A percentile compares a stretch with the other conserved stretches of the same genome.
These are phyloP conservation scores for Bombylius major DNA, from an alignment of 2,888 invertebrate species.

Conservation along the genomic window DNA sequence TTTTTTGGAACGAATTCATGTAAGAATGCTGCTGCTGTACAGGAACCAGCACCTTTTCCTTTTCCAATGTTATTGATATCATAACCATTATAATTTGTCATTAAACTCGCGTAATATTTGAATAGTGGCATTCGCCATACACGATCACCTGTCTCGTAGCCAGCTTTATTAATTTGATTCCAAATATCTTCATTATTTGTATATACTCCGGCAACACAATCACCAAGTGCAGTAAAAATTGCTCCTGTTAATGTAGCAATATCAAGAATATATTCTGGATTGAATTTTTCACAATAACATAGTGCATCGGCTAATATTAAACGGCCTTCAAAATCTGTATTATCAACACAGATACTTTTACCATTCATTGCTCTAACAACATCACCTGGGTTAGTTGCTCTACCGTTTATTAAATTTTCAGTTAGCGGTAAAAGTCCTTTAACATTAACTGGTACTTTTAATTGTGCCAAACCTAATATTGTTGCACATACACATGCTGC, in stretches of 20 bases:
- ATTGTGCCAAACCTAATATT: slow-evolving; percentile 50
- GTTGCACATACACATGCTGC: slow-evolving; percentile 61
- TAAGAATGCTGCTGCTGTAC: slow-evolving; percentile 63
- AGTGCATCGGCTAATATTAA: slow-evolving; percentile 62
- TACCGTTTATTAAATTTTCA: slow-evolving; percentile 65
- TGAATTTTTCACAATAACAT: slow-evolving; percentile 46
- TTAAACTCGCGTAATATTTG: slow-evolving; percentile 49
- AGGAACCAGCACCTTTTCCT: slow-evolving; percentile 49
- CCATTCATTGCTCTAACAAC: slow-evolving; percentile 58
- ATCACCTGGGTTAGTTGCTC: slow-evolving; percentile 62
- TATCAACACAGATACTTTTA: slow-evolving; percentile 56
- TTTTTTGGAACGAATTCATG: slow-evolving; percentile 51
- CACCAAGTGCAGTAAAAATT: slow-evolving; percentile 47
- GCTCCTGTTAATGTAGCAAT: slow-evolving; percentile 65
- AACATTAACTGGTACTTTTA: slow-evolving; percentile 56
- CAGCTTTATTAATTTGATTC: slow-evolving; percentile 49
- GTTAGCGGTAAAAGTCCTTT: slow-evolving; percentile 53
- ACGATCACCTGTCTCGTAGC: slow-evolving; percentile 57
- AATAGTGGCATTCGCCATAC: slow-evolving; percentile 72
- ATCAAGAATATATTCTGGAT: slow-evolving; percentile 55
- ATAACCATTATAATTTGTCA: slow-evolving; percentile 36
- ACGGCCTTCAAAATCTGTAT: slow-evolving; percentile 63
- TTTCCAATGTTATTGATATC: slow-evolving; percentile 54
- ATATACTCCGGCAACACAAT: slow-evolving; percentile 55
- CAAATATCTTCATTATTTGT: slow-evolving; percentile 54